Base-by-base conservation (phyloP, 1,140 invertebrate genomes). In the Ruditapes philippinarum region DNA sequence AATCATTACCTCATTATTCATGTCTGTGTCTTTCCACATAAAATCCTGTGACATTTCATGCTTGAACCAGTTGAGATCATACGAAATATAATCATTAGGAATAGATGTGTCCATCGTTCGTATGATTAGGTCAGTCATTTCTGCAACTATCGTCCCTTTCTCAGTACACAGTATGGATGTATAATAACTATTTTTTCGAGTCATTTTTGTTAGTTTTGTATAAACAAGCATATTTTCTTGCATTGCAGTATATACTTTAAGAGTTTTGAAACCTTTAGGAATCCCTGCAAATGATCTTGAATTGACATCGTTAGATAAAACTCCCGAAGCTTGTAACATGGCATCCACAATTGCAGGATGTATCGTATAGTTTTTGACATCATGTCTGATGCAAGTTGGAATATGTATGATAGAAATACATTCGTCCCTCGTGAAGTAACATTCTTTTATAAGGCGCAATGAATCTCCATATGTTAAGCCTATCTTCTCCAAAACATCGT, bases 331-430 rank as follows among this genome's bases (percentile, higher is more conserved):
- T 79, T 94, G 92, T 0, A 93, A 51, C 80, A 93, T 87, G 11
- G 83, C 89, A 89, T 92, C 92, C 11, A 93, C 49, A 51, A 93
- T 83, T 31, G 91, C 82, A 45, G 92, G 93, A 83, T 93, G 93
- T 17, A 94, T 68, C 31, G 79, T 74, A 22, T 90, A 92, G 11
- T 51, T 54, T 4, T 70, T 22, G n/a, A 89, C 54, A 62, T 93
- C 89, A 45, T 85, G 51, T 11, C 83, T 74, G 31, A 94, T 51
- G 28, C 36, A 17, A 0, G 89, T 74, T n/a, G 90, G 86, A 7
- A 94, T 31, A 22, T 36, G 38, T 31, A 94, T 80, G 0, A 87
- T 57, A 1, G 89, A 85, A 4, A 94, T 54, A 81, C 92, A 91
- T 78, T 94, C 92, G 1, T 54, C 85, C 31, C 82, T 76, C 38